These are phyloP conservation scores for Salmo trutta DNA, from an alignment of 2,797 vertebrate species.

Conservation along the genomic window DNA sequence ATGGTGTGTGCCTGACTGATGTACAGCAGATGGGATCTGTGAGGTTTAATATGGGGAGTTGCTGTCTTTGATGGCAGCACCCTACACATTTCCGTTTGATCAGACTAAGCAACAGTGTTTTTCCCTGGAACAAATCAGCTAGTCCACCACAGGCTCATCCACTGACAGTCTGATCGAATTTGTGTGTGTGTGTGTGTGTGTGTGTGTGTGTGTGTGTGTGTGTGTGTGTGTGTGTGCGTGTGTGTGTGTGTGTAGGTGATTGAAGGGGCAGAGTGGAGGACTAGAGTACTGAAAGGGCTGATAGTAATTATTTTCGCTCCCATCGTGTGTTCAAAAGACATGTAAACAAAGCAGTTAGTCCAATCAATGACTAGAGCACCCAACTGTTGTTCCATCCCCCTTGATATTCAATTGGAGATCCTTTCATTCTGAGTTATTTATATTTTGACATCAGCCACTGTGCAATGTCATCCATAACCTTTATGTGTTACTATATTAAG, in stretches of 20 bases:
- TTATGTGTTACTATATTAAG: not conserved
- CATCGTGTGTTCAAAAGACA: not conserved
- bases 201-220: not conserved
- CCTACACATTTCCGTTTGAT: constrained; percentile 10
- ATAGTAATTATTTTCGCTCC: not conserved
- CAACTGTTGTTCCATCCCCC: not conserved
- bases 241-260: not conserved
- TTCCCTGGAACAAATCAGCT: not conserved
- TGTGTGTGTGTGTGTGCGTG: not conserved
- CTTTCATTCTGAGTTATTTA: not conserved
- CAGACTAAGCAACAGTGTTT: not conserved
- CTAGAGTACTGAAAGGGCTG: not conserved
- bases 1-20: not conserved
- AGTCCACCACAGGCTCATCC: not conserved
- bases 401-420: not conserved
- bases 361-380: not conserved
- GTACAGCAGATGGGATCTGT: not conserved
- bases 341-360: not conserved
- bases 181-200: not conserved
- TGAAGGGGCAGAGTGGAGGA: not conserved
- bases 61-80: constrained; percentile 1
- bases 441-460: not conserved
- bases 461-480: not conserved
- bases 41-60: not conserved
- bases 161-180: constrained; percentile 7